A percentile compares a stretch with the other conserved stretches of the same genome.
Evolutionary conservation across 2,797 vertebrate species (phyloP).

Genomic region (Aldrovandia affinis): DNA sequence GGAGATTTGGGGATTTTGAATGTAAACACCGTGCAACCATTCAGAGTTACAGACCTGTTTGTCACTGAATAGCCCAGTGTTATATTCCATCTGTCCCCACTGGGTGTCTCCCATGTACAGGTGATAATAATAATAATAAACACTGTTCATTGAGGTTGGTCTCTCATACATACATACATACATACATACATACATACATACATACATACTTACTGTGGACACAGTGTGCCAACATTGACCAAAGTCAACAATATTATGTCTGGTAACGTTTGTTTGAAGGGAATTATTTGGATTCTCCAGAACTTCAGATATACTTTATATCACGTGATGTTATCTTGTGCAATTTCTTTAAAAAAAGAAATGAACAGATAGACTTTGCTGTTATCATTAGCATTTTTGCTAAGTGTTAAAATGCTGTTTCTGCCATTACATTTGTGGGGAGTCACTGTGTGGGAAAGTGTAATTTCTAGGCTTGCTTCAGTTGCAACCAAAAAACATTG

Average conservation of each 20-base stretch:
- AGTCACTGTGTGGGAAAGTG: neutral
- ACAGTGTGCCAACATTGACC: neutral
- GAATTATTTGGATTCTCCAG: neutral
- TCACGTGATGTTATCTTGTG: neutral
- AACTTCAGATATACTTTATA: neutral
- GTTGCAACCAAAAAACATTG: neutral
- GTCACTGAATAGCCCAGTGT: neutral
- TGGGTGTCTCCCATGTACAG: neutral
- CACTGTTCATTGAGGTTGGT: neutral
- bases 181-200: too few species aligned
- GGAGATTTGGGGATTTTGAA: too few species aligned
- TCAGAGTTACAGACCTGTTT: too few species aligned
- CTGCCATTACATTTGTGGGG: neutral
- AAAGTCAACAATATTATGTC: too few species aligned
- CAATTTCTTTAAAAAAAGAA: neutral
- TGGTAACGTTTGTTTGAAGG: too few species aligned
- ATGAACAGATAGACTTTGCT: neutral
- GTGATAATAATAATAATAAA: neutral
- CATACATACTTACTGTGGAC: neutral
- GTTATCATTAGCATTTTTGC: neutral
- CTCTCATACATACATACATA: neutral
- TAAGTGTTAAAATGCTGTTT: neutral
- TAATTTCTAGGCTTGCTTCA: neutral
- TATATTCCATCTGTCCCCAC: neutral
- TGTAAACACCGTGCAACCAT: too few species aligned